Conservation (phyloP, 2,113 vertebrate species). For the Dicerorhinus sumatrensis region DNA sequence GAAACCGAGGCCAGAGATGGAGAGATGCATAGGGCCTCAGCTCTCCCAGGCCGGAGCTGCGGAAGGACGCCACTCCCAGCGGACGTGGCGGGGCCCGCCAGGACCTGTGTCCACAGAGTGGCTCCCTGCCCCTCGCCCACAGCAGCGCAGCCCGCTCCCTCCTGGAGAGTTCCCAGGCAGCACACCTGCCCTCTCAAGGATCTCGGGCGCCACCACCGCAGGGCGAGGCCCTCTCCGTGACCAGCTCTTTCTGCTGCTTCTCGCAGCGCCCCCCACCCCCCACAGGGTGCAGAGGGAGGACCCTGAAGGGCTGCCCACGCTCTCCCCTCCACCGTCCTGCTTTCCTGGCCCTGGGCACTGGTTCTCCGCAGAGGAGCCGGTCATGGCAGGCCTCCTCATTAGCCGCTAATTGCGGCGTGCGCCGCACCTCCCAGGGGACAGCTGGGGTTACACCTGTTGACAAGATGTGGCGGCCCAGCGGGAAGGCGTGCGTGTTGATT, state of each 20-base stretch:
- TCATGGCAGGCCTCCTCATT: slow-evolving; percentile 63
- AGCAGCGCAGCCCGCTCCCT: not conserved
- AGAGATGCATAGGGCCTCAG: not conserved
- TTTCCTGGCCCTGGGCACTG: not conserved
- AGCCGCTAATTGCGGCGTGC: not conserved
- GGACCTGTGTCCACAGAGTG: not conserved
- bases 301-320: not conserved
- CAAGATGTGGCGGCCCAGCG: slow-evolving; percentile 47
- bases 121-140: too few species aligned
- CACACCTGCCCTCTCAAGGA: not conserved
- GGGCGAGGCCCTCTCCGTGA: accelerated
- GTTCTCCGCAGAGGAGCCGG: accelerated
- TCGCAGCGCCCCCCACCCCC: not conserved
- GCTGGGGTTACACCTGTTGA: slow-evolving; percentile 73
- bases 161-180: not conserved
- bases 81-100: too few species aligned
- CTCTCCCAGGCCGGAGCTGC: not conserved
- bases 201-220: not conserved
- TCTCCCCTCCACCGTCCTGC: not conserved
- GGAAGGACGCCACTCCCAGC: not conserved
- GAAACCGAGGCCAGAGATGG: not conserved
- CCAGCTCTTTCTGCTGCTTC: not conserved
- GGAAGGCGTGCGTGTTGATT: not conserved
- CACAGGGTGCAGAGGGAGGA: not conserved
- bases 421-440: accelerated